Evolutionary conservation across 2,888 invertebrate genomes (phyloP), one percentile per base, ranked within the genome.

Genomic region (Xiphydria camelus): DNA sequence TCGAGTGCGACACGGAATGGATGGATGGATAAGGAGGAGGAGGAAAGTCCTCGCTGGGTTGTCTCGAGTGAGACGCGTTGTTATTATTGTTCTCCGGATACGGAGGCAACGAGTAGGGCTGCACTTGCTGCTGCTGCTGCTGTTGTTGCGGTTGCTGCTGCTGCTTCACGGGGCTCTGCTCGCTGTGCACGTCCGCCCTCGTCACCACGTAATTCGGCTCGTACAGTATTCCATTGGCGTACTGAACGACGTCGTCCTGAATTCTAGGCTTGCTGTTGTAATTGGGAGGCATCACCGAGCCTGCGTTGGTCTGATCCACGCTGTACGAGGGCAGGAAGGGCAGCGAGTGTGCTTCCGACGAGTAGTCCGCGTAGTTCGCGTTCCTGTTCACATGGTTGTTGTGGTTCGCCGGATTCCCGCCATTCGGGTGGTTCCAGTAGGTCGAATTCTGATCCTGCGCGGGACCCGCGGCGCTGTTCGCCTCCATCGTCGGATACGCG

Each of bases 181-280:
- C 91, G 57, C 87, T 89, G 68, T 92, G 91, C 25, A 92, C 88
- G 78, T 91, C 90, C 1, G 91, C 92, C 61, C 86, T 86, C 0
- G 90, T 91, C 1, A 91, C 86, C n/a, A 91, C 86, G 32, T 68
- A 71, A 1, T 70, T 72, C 10, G 73, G 71, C 41, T 76, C 70
- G 45, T 72, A 70, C 0, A 71, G 47, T 41, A 68, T 77, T 2
- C 78, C 77, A 58, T 78, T 78, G 0, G 78, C 78, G 47, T 79
- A 79, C 47, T 77, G 77, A 3, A 78, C 75, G n/a, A 77, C 74
- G 40, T 78, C 78, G 29, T 75, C 76, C 40, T 75, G 73, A 25
- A 74, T 72, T 20, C 72, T 63, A 4, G 71, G 71, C 44, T 68
- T 71, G 34, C 41, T 63, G 32, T 53, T 55, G 17, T 38, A 35